These are phyloP conservation scores for Empidonax traillii DNA, from an alignment of 2,113 vertebrate genomes.

Conservation along the genomic window DNA sequence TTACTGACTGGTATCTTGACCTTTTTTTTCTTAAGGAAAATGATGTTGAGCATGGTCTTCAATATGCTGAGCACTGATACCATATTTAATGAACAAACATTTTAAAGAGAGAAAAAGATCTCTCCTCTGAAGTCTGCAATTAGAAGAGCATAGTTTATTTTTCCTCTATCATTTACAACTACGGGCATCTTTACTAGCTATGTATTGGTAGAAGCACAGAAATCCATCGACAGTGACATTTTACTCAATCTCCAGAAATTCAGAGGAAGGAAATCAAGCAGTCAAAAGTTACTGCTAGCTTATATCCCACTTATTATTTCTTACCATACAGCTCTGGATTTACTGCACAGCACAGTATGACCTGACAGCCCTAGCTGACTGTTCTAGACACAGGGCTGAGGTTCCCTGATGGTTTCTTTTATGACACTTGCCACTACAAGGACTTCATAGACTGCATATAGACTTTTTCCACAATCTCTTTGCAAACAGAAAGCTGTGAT, in stretches of 20 bases:
- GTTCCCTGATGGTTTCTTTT: background rate
- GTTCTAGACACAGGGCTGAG: rapidly evolving
- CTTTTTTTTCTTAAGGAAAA: background rate
- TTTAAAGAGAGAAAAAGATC: background rate
- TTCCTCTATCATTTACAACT: background rate
- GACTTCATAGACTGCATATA: background rate
- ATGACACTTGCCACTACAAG: background rate
- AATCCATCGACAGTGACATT: background rate
- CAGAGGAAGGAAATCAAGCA: background rate
- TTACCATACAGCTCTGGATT: background rate
- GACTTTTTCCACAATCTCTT: background rate
- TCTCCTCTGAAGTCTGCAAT: background rate
- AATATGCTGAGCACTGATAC: background rate
- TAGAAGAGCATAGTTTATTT: background rate
- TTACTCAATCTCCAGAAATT: background rate
- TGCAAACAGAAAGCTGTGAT: background rate
- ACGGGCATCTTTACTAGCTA: background rate
- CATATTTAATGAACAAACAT: background rate
- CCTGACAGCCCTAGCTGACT: rapidly evolving
- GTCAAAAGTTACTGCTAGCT: background rate
- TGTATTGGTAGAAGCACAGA: rapidly evolving
- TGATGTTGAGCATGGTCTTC: background rate
- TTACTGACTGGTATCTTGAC: background rate
- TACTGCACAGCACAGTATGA: background rate
- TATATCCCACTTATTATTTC: background rate